Conservation (phyloP, 2,113 vertebrate genomes). For the Xyliphius kryptos region DNA sequence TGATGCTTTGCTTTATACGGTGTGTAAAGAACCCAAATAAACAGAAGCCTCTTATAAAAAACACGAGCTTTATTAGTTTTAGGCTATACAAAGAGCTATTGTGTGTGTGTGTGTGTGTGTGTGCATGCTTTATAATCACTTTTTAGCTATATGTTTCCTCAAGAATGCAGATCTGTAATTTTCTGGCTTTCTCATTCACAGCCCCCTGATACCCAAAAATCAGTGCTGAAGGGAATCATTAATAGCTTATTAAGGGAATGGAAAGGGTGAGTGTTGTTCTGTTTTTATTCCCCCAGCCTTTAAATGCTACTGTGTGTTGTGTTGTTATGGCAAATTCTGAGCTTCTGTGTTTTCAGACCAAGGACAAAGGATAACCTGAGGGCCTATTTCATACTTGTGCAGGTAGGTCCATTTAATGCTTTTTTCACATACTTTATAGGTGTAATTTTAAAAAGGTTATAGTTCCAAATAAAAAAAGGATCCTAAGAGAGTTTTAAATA, state of each 20-base stretch:
- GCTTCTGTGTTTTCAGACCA: conserved; percentile 54
- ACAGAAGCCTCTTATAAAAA: neutral
- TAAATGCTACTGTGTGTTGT: conserved; percentile 1
- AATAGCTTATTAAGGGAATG: conserved; percentile 81
- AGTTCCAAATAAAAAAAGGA: too few relatives aligned
- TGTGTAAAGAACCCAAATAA: conserved; percentile 54
- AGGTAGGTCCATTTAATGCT: conserved; percentile 59
- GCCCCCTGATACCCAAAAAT: conserved; percentile 84
- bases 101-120: too few relatives aligned
- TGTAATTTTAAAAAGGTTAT: too few relatives aligned
- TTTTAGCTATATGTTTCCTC: too few relatives aligned
- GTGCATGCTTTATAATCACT: too few relatives aligned
- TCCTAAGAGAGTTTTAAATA: too few relatives aligned
- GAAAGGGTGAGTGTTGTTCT: conserved; percentile 74
- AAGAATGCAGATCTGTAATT: too few relatives aligned
- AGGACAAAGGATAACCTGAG: conserved; percentile 83
- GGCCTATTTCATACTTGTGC: conserved; percentile 81
- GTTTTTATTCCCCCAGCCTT: conserved; percentile 24
- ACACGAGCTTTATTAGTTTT: too few relatives aligned
- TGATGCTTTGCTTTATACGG: conserved; percentile 77
- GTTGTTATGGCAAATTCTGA: neutral
- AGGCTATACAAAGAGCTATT: neutral
- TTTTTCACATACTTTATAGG: neutral
- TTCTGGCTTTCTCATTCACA: too few relatives aligned
- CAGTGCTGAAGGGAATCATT: conserved; percentile 82